These are phyloP conservation scores for Drosophila nannoptera DNA, from an alignment of 1,140 invertebrate species.

Conservation along the genomic window DNA sequence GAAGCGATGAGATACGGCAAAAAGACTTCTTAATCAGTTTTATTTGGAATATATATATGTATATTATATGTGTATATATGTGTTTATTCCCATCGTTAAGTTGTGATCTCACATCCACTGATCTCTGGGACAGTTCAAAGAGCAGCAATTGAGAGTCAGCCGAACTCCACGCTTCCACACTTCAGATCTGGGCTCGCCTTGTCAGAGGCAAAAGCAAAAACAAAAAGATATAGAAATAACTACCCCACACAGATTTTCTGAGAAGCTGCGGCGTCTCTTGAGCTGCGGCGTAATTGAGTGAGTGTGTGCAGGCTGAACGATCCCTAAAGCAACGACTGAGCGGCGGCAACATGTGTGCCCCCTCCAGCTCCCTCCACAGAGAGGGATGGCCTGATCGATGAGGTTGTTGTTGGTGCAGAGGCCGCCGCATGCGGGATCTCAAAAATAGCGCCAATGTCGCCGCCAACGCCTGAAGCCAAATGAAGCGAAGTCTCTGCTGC, in stretches of 20 bases:
- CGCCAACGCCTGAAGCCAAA: conserved; percentile 31
- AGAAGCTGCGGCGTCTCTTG: conserved; percentile 39
- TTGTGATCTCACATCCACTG: conserved; percentile 11
- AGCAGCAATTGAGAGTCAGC: conserved; percentile 14
- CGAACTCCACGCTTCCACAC: not conserved
- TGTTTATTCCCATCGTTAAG: not conserved
- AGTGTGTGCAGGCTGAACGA: conserved; percentile 36
- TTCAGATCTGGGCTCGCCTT: conserved; percentile 31
- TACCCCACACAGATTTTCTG: conserved; percentile 55
- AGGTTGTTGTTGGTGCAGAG: conserved; percentile 16
- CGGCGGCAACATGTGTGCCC: conserved; percentile 35
- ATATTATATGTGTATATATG: not conserved
- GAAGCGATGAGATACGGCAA: too few species aligned
- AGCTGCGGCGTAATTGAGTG: conserved; percentile 39
- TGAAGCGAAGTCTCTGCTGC: conserved; percentile 29
- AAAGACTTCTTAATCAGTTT: too few species aligned
- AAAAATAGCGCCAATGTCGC: conserved; percentile 52
- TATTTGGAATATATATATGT: too few species aligned
- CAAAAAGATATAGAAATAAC: conserved; percentile 29
- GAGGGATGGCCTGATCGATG: conserved; percentile 11
- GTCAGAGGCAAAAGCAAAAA: conserved; percentile 1
- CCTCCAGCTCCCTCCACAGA: conserved; percentile 2
- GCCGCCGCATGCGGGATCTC: conserved; percentile 31
- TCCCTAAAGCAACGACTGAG: conserved; percentile 41
- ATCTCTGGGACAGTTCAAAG: conserved; percentile 15